Evolutionary conservation across 1,140 invertebrate species (phyloP).

Genomic region (Dermatophagoides farinae): DNA sequence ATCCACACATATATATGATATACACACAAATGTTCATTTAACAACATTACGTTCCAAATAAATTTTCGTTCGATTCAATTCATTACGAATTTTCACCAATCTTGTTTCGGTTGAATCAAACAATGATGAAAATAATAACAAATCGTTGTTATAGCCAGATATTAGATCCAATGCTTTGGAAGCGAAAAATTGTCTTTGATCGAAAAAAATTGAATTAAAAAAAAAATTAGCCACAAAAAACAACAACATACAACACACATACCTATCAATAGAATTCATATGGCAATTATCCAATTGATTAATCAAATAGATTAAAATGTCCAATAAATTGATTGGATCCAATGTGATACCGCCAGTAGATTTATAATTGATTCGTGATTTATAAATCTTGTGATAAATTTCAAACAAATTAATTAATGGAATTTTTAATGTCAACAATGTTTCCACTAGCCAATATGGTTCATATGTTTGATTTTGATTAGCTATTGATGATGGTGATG

Average conservation of each 20-base stretch:
- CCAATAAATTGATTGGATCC: conserved; percentile 25
- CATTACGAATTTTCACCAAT: neutral
- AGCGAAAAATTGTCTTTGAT: conserved; percentile 23
- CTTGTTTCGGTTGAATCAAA: neutral
- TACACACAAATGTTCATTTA: neutral
- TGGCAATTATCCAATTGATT: conserved; percentile 21
- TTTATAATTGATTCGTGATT: conserved; percentile 23
- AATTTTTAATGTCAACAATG: conserved; percentile 28
- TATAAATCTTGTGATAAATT: conserved; percentile 30
- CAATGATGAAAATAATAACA: conserved; percentile 26
- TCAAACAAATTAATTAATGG: conserved; percentile 27
- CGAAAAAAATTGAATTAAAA: conserved; percentile 10
- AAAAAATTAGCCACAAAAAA: neutral
- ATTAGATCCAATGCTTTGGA: conserved; percentile 25
- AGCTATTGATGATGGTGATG: too few species aligned
- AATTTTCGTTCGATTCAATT: conserved; percentile 1
- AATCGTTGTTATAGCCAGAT: conserved; percentile 21
- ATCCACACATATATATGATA: too few species aligned
- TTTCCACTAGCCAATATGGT: conserved; percentile 26
- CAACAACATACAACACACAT: conserved; percentile 24
- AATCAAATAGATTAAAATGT: conserved; percentile 23
- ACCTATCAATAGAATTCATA: conserved; percentile 20
- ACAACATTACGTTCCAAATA: neutral
- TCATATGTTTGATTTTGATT: conserved; percentile 22
- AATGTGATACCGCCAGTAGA: conserved; percentile 20